A percentile compares a stretch with the other conserved stretches of the same genome.
Conservation (phyloP, 1,140 invertebrate genomes). For the Halictus rubicundus region DNA sequence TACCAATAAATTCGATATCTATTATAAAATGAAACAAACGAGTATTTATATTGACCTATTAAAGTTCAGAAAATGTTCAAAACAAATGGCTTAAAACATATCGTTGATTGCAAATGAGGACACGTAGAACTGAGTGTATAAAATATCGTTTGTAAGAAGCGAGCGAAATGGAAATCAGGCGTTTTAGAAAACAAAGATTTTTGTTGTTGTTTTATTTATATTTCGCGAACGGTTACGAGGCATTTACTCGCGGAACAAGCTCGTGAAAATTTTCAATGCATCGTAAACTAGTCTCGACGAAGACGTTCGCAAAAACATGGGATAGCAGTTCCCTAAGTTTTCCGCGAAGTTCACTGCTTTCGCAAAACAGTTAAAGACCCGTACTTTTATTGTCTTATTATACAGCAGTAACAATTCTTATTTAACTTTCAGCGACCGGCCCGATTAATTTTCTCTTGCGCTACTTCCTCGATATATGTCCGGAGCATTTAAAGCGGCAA, state of each 20-base stretch:
- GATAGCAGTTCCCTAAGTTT: conserved; percentile 22
- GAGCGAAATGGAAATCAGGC: no score
- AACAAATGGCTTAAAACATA: no score
- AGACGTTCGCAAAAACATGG: conserved; percentile 28
- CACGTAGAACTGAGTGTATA: no score
- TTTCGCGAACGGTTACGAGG: background rate
- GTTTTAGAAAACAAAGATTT: no score
- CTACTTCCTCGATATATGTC: background rate
- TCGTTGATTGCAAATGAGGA: no score
- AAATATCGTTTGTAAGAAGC: no score
- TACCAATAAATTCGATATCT: no score
- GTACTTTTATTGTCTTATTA: conserved; percentile 38
- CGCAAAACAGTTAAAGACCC: conserved; percentile 26
- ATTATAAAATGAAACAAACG: no score
- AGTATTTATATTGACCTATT: no score
- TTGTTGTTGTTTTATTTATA: background rate
- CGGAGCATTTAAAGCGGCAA: background rate
- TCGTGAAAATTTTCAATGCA: conserved; percentile 41
- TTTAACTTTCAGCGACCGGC: conserved; percentile 13
- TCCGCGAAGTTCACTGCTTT: conserved; percentile 29
- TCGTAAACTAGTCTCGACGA: conserved; percentile 29
- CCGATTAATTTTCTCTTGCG: conserved; percentile 14
- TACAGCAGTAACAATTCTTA: conserved; percentile 32
- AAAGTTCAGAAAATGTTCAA: no score
- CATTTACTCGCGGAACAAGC: conserved; percentile 11